A percentile compares a stretch with the other conserved stretches of the same genome.
phyloP scores from a whole-genome alignment of 2,113 vertebrate genomes.

The Dunckerocampus dactyliophorus region DNA sequence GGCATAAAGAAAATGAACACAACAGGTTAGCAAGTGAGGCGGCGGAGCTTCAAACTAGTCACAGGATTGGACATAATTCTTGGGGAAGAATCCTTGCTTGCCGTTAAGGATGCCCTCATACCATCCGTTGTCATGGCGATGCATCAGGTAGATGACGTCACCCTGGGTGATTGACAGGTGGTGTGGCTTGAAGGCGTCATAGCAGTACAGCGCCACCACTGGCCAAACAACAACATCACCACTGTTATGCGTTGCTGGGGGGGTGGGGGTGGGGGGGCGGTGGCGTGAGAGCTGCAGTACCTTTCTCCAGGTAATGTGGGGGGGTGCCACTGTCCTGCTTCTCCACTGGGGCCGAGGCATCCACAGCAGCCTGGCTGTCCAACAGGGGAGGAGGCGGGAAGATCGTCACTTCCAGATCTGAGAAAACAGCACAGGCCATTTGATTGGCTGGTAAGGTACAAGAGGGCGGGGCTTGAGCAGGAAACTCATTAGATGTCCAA shows the following conservation, averaged over 20 bases:
- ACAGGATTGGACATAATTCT: slow-evolving; percentile 84
- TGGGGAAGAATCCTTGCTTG: slow-evolving; percentile 85
- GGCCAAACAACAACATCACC: slow-evolving; percentile 31
- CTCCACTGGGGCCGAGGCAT: slow-evolving; percentile 59
- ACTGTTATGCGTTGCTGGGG: slow-evolving; percentile 1
- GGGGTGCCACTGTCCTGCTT: slow-evolving; percentile 43
- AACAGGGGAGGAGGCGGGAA: slow-evolving; percentile 51
- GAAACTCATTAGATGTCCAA: too few species aligned
- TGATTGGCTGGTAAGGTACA: slow-evolving; percentile 10
- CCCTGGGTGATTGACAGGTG: slow-evolving; percentile 86
- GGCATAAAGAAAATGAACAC: neutral
- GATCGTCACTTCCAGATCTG: slow-evolving; percentile 64
- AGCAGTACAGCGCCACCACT: slow-evolving; percentile 93
- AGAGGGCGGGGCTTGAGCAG: slow-evolving; percentile 9
- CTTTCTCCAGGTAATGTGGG: slow-evolving; percentile 63
- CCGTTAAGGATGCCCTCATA: slow-evolving; percentile 86
- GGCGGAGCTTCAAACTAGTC: slow-evolving; percentile 36
- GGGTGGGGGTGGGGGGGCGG: too few species aligned
- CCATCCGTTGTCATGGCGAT: slow-evolving; percentile 88
- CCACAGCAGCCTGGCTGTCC: slow-evolving; percentile 31
- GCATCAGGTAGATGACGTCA: slow-evolving; percentile 87
- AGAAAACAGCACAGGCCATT: neutral
- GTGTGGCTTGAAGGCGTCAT: slow-evolving; percentile 82
- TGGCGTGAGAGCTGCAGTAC: slow-evolving; percentile 27
- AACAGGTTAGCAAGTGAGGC: neutral